Percentiles rank a stretch among this genome's conserved stretches.
These are phyloP conservation scores for Mimachlamys varia DNA, from an alignment of 2,888 invertebrate species.

Conservation along the genomic window DNA sequence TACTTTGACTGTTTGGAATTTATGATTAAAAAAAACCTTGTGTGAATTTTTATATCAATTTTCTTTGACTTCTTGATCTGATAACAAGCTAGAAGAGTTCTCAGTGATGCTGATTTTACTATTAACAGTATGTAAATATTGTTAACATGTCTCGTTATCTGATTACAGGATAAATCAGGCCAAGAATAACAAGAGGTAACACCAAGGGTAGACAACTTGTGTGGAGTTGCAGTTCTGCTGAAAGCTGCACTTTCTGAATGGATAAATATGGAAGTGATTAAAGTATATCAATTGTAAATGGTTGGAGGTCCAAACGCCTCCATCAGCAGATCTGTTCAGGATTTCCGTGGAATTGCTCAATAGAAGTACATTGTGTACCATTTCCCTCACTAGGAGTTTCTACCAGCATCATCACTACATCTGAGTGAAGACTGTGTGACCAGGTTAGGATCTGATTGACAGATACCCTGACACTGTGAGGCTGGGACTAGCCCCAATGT, in stretches of 20 bases:
- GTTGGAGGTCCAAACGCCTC: background rate
- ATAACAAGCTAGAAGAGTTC: too few relatives aligned
- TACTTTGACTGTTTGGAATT: too few relatives aligned
- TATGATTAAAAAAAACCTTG: too few relatives aligned
- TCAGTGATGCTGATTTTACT: background rate
- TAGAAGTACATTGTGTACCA: background rate
- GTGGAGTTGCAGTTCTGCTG: too few relatives aligned
- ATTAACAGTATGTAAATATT: background rate
- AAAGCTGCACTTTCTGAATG: too few relatives aligned
- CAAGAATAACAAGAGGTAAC: conserved; percentile 51
- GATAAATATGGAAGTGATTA: background rate
- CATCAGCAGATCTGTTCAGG: background rate
- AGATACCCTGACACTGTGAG: background rate
- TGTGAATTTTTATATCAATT: too few relatives aligned
- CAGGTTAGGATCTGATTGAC: background rate
- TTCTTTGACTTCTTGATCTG: too few relatives aligned
- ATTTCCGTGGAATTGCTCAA: background rate
- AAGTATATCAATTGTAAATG: background rate
- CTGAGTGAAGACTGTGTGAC: background rate
- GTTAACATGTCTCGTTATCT: background rate
- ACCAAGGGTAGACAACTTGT: background rate
- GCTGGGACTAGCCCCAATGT: too few relatives aligned
- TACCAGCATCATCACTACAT: background rate
- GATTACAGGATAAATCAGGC: conserved; percentile 52
- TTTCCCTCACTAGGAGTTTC: background rate